Base-by-base conservation (phyloP, 1,140 invertebrate genomes). In the Nasonia vitripennis region DNA sequence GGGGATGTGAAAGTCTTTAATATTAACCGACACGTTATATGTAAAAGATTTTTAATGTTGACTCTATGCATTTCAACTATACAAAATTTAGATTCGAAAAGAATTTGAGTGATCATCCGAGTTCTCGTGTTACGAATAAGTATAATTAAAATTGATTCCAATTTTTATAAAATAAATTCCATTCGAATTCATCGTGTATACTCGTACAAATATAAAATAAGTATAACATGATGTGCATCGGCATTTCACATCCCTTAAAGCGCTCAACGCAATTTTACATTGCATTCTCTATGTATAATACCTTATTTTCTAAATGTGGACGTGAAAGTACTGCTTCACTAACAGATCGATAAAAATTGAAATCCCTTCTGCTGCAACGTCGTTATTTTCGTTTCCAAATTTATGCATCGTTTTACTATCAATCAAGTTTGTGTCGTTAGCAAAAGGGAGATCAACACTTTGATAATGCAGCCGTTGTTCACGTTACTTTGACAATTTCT, bases 101-200 rank as follows among this genome's bases (percentile, higher is more conserved):
- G 9, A 20, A 41, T 41, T 75, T 2, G 6, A 75, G 4, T 27
- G 12, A 75, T 10, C 9, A 45, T 45, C 10, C 9, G 10, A 9
- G 41, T 45, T 45, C 1, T 45, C 41, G 7, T 45, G 9, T 37
- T 37, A 37, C 34, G 34, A 45, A 45, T 45, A 34, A 34, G 12
- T 10, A 9, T 31, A 55, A 31, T 20, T 37, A 82, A 82, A 68
- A 70, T 80, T 80, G 81, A 12, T 70, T 31, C 0, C 3, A 70
- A 31, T 70, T 48, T 23, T 20, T 73, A 62, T 78, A 31, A 84
- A 80, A 78, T 67, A 68, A 83, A 77, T 83, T 78, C 79, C 55
- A 73, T 79, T 79, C 11, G n/a, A 84, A 74, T 79, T 37, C 77
- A 62, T 73, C 9, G 9, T 27, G 1, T 55, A 51, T 78, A 55